Conservation (phyloP, 2,888 invertebrate species). For the Thereva nobilitata region DNA sequence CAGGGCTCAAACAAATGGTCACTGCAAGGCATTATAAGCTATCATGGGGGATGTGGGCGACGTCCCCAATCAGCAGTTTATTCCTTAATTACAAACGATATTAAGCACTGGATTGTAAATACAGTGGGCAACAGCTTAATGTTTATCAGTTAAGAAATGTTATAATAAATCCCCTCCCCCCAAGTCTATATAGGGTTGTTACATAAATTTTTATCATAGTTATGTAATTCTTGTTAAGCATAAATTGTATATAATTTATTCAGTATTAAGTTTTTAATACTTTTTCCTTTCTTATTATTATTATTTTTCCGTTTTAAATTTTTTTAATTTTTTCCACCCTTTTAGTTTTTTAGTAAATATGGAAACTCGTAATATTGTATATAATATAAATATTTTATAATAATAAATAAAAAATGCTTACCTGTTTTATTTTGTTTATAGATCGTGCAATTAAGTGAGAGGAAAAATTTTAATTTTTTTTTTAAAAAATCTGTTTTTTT, state of each 20-base stretch:
- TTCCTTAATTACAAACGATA: slow-evolving; percentile 53
- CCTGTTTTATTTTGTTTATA: no score
- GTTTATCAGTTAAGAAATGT: slow-evolving; percentile 30
- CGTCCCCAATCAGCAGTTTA: slow-evolving; percentile 64
- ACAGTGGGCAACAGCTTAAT: slow-evolving; percentile 44
- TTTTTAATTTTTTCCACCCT: no score
- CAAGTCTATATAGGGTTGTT: slow-evolving; percentile 27
- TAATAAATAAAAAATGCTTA: no score
- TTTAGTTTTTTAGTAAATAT: no score
- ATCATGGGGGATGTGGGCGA: slow-evolving; percentile 65
- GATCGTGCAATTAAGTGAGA: no score
- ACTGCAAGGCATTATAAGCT: slow-evolving; percentile 65
- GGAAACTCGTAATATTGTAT: no score
- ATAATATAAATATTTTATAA: no score
- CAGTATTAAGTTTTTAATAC: slow-evolving; percentile 18
- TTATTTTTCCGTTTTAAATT: no score
- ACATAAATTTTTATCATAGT: slow-evolving; percentile 25
- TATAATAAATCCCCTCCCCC: no score
- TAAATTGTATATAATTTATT: slow-evolving; percentile 33
- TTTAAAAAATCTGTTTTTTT: no score
- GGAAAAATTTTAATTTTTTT: no score
- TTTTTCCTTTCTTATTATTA: slow-evolving; percentile 4
- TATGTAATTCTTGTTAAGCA: neutral
- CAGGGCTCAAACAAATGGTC: slow-evolving; percentile 63
- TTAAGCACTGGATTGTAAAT: slow-evolving; percentile 43